Evolutionary conservation across 1,140 invertebrate species (phyloP).

Genomic region (Papilio helenus): DNA sequence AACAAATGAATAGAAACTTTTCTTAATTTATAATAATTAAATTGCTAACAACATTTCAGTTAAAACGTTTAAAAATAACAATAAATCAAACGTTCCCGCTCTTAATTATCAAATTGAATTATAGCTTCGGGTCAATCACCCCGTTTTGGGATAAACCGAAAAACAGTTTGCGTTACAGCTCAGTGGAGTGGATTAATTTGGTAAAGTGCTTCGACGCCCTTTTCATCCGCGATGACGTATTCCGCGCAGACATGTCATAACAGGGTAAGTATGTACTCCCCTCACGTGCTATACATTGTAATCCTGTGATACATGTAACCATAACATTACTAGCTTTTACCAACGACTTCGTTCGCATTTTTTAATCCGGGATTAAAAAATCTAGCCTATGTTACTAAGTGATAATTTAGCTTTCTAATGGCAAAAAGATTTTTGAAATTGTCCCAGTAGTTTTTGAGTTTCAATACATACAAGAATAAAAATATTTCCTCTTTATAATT

Average conservation of each 20-base stretch:
- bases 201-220: conserved; percentile 36
- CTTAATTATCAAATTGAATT: conserved; percentile 34
- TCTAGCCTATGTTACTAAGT: no score
- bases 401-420: no score
- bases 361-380: no score
- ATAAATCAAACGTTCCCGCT: conserved; percentile 24
- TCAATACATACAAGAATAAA: no score
- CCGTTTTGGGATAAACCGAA: conserved; percentile 26
- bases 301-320: conserved; percentile 6
- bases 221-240: conserved; percentile 33
- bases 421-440: no score
- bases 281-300: not conserved
- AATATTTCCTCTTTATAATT: no score
- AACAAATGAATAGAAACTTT: not conserved
- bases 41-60: conserved; percentile 3
- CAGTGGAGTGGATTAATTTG: conserved; percentile 34
- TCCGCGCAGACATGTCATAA: conserved; percentile 26
- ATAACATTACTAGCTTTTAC: no score
- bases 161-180: conserved; percentile 35
- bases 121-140: conserved; percentile 12
- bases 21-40: not conserved
- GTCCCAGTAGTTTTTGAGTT: no score
- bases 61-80: conserved; percentile 19
- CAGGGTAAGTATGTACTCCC: conserved; percentile 19
- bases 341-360: no score